Evolutionary conservation across 2,888 invertebrate species (phyloP).

Genomic region (Pseudococcus viburni): DNA sequence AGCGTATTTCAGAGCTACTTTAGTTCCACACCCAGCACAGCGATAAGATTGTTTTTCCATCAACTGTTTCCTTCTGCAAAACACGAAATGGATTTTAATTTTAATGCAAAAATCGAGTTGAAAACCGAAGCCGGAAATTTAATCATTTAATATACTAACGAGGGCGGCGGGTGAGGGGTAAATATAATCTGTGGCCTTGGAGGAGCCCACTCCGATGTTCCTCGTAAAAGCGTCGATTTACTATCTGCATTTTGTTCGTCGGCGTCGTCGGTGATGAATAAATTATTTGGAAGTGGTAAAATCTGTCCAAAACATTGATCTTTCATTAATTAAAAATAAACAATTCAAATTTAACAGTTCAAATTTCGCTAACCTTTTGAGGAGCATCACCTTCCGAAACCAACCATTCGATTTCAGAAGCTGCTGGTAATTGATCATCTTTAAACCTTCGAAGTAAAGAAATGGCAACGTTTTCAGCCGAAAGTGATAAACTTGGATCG

Average conservation of each 20-base stretch:
- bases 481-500: constrained; percentile 28
- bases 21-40: constrained; percentile 89
- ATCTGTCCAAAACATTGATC: constrained; percentile 72
- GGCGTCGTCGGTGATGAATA: constrained; percentile 80
- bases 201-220: constrained; percentile 87
- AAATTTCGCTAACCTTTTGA: constrained; percentile 74
- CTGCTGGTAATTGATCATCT: constrained; percentile 82
- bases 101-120: neutral
- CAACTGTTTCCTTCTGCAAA: constrained; percentile 76
- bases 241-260: constrained; percentile 71
- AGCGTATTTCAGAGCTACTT: constrained; percentile 81
- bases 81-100: constrained; percentile 63
- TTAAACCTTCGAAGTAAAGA: constrained; percentile 82
- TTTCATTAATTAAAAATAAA: no score
- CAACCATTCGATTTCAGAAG: constrained; percentile 85
- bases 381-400: constrained; percentile 85
- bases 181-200: constrained; percentile 88
- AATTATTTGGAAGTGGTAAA: constrained; percentile 82
- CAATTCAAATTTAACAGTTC: no score
- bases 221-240: constrained; percentile 76
- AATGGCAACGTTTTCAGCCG: constrained; percentile 86
- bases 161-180: constrained; percentile 79
- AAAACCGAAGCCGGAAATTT: neutral
- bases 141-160: constrained; percentile 73
- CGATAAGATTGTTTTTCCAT: constrained; percentile 83